Percentiles rank a stretch among this genome's conserved stretches.
Evolutionary conservation across 2,888 invertebrate species (phyloP).

Genomic region (Morpho achilles): DNA sequence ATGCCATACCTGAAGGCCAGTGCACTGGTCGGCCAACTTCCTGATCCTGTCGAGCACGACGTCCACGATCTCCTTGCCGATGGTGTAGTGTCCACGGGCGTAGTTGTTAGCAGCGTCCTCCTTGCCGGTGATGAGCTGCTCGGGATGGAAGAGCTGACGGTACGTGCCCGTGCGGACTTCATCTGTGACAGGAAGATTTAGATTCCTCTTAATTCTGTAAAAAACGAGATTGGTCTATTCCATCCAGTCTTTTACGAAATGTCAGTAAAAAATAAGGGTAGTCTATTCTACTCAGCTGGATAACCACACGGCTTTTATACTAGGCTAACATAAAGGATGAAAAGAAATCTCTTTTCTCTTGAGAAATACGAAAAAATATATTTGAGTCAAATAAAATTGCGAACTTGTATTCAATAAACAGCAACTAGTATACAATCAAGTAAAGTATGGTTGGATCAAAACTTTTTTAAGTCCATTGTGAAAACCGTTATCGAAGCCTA

Average conservation of each 20-base stretch:
- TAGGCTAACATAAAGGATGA: not conserved
- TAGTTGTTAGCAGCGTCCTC: slow-evolving; percentile 97
- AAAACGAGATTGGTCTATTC: too few species aligned
- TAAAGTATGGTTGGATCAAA: not conserved
- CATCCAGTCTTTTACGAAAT: too few species aligned
- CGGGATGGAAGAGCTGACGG: slow-evolving; percentile 91
- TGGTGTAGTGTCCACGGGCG: slow-evolving; percentile 95
- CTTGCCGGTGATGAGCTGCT: slow-evolving; percentile 94
- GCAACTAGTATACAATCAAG: not conserved
- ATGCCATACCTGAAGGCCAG: slow-evolving; percentile 83
- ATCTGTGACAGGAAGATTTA: slow-evolving; percentile 62
- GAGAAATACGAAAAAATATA: too few species aligned
- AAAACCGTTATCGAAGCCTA: slow-evolving; percentile 4
- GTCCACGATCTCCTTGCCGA: slow-evolving; percentile 94
- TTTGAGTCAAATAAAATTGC: too few species aligned
- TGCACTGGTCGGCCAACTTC: slow-evolving; percentile 91
- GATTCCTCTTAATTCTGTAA: too few species aligned
- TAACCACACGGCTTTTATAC: too few species aligned
- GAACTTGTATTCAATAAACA: too few species aligned
- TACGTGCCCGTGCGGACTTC: slow-evolving; percentile 92
- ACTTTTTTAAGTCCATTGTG: not conserved
- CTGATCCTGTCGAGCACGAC: slow-evolving; percentile 89
- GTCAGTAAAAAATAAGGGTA: not conserved
- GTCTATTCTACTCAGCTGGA: too few species aligned
- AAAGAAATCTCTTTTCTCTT: too few species aligned